A percentile compares a stretch with the other conserved stretches of the same genome.
Evolutionary conservation across 2,113 vertebrate genomes (phyloP).

Genomic region (Casuarius casuarius): DNA sequence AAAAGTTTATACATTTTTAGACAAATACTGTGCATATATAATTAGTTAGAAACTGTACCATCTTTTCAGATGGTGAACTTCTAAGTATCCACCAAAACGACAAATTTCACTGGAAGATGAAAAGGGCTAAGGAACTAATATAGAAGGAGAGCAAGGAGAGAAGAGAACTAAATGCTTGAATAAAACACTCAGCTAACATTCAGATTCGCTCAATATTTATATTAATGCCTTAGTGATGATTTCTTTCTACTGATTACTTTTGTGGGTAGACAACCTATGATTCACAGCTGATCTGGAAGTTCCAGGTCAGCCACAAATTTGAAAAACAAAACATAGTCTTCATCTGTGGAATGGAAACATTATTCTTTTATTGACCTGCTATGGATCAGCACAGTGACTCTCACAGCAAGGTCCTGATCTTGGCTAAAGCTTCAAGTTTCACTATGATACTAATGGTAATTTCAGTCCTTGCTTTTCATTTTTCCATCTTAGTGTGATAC

Average conservation of each 20-base stretch:
- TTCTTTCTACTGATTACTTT: not conserved
- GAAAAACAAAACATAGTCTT: not conserved
- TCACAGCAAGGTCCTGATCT: not conserved
- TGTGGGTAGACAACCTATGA: not conserved
- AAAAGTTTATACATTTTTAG: not conserved
- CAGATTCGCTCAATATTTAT: not conserved
- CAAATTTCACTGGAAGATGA: not conserved
- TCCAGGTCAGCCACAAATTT: not conserved
- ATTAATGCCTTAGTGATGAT: not conserved
- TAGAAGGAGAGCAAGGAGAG: not conserved
- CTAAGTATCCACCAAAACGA: not conserved
- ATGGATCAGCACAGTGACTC: too few relatives aligned
- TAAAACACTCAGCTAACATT: not conserved
- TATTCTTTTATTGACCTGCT: not conserved
- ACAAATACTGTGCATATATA: not conserved
- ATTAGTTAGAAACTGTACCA: not conserved
- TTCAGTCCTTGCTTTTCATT: not conserved
- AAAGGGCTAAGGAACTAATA: not conserved
- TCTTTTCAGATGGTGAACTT: not conserved
- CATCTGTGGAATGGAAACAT: not conserved
- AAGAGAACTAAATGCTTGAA: not conserved
- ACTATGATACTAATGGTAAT: not conserved
- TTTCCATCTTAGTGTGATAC: not conserved
- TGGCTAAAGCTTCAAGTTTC: not conserved
- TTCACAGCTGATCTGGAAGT: not conserved